Conservation (phyloP, 2,113 vertebrate genomes). For the Percina caprodes region DNA sequence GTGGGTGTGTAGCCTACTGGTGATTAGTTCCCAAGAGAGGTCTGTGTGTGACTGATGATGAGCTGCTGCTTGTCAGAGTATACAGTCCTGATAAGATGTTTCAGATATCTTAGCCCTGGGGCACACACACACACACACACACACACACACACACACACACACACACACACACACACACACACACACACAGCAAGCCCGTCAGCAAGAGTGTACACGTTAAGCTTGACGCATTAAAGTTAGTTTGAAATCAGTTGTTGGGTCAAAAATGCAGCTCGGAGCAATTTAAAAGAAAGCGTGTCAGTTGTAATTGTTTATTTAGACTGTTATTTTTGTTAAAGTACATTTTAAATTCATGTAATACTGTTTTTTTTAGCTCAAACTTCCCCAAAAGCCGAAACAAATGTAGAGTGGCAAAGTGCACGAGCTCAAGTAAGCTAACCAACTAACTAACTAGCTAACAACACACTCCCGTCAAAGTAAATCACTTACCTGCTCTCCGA, state of each 20-base stretch:
- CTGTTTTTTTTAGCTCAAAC: too few species aligned
- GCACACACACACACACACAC: slow-evolving; percentile 1
- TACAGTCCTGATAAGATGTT: slow-evolving; percentile 44
- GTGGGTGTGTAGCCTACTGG: neutral
- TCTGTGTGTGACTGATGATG: slow-evolving; percentile 48
- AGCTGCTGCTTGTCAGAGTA: slow-evolving; percentile 74
- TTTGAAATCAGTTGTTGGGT: neutral
- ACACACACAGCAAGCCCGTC: neutral
- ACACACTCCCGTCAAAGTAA: slow-evolving; percentile 9
- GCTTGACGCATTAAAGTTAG: neutral
- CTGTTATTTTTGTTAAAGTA: neutral
- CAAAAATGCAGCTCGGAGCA: neutral
- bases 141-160: neutral
- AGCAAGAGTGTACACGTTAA: neutral
- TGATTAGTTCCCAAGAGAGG: neutral
- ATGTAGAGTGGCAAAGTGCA: neutral
- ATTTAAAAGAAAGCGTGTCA: accelerated
- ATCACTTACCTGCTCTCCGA: slow-evolving; percentile 56
- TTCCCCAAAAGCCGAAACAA: neutral
- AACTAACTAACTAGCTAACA: neutral
- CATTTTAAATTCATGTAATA: too few species aligned
- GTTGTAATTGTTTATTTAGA: neutral
- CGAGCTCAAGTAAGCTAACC: neutral
- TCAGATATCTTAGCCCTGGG: slow-evolving; percentile 42
- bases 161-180: neutral